Conservation (phyloP, 2,113 vertebrate genomes). For the Zootoca vivipara region DNA sequence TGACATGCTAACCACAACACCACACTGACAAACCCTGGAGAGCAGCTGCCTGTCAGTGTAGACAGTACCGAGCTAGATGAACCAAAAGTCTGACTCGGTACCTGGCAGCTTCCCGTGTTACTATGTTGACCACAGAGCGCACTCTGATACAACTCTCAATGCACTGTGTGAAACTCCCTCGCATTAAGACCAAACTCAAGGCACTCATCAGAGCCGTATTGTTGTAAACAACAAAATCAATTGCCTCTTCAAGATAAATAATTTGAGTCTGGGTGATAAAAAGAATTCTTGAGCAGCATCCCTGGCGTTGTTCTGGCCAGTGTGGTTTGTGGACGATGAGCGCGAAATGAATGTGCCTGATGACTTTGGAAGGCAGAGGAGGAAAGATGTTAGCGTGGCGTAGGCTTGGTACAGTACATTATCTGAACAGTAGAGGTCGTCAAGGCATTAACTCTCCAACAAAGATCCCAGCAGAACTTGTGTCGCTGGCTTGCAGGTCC, state of each 20-base stretch:
- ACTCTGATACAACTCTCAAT: too few species aligned
- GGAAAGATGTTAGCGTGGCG: fast-evolving
- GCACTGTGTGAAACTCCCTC: neutral
- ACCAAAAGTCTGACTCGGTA: too few species aligned
- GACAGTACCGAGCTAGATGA: too few species aligned
- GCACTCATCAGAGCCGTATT: neutral
- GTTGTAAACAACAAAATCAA: neutral
- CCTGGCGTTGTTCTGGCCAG: neutral
- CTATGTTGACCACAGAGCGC: neutral
- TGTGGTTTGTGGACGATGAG: too few species aligned
- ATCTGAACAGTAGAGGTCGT: slow-evolving; percentile 78
- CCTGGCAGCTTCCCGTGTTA: too few species aligned
- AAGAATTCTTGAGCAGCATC: neutral
- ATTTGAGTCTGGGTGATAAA: neutral
- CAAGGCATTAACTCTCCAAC: slow-evolving; percentile 60
- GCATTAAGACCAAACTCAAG: neutral
- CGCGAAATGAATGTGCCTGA: neutral
- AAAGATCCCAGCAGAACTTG: neutral
- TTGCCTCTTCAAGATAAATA: too few species aligned
- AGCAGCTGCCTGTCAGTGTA: too few species aligned
- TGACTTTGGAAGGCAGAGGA: neutral
- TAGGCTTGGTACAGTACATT: neutral
- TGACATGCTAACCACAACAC: too few species aligned
- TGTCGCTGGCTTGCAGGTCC: slow-evolving; percentile 1
- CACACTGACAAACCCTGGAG: too few species aligned